Evolutionary conservation across 2,888 invertebrate species (phyloP), one percentile per base, ranked within the genome.

Genomic region (Andrena flavipes): DNA sequence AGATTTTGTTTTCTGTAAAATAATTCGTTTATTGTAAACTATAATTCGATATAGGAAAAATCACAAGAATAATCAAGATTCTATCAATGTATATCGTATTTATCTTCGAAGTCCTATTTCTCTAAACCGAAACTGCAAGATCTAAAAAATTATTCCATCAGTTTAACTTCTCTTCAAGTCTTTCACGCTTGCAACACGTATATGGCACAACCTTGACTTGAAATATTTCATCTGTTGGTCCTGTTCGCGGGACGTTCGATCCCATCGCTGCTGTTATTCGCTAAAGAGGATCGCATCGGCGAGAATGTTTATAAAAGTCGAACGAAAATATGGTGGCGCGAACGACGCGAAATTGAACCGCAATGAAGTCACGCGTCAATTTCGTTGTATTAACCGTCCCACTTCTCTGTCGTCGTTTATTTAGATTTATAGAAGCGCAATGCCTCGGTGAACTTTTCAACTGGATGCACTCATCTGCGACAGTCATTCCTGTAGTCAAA

Each of bases 361-460:
- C 26, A 29, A 70, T 54, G 67, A 82, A 54, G 74, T 74, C 67
- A 73, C 59, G 63, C 63, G 48, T 82, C 78, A 72, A 62, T 81
- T 74, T 71, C 60, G 72, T 68, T 60, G 56, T 59, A 68, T 78
- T 75, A 68, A 63, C 23, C 63, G 77, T 60, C 63, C 82, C 49
- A 77, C 78, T 82, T 84, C 69, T 29, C 64, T 62, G 69, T 75
- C 65, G 23, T 16, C 59, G 56, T 42, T 82, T 33, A 84, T 84
- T 82, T 78, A 78, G 72, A 84, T 82, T 84, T 84, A 84, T 82
- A 70, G 68, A 49, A 75, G 78, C 68, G 62, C 69, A 82, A 60
- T 56, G 72, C 30, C 75, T 69, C 8, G 35, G 13, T 76, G 84
- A 82, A 82, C 84, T 72, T 63, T 84, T 68, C 35, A 81, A 77